phyloP scores from a whole-genome alignment of 1,140 invertebrate species.

The Pseudobourletiella spinata region DNA sequence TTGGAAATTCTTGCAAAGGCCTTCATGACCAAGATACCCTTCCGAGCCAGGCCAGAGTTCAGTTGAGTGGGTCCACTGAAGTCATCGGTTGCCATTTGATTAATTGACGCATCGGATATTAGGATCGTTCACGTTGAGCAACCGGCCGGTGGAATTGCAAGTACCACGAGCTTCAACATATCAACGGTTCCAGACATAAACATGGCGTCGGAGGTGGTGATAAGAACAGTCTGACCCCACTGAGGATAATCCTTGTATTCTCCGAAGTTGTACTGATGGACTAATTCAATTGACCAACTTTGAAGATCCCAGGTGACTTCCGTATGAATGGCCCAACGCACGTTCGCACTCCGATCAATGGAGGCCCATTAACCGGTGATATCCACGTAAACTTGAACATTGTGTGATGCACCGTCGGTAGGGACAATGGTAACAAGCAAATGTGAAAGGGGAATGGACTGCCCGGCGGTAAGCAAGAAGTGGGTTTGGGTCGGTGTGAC shows the following conservation, averaged over 20 bases:
- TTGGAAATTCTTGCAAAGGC: slow-evolving; percentile 19
- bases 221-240: slow-evolving; percentile 23
- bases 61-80: slow-evolving; percentile 29
- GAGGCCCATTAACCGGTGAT: slow-evolving; percentile 29
- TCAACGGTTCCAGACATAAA: slow-evolving; percentile 10
- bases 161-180: slow-evolving; percentile 9
- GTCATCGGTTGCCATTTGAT: slow-evolving; percentile 31
- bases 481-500: slow-evolving; percentile 26
- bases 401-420: slow-evolving; percentile 12
- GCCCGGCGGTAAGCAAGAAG: slow-evolving; percentile 20
- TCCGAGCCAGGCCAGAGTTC: slow-evolving; percentile 29
- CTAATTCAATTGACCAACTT: slow-evolving; percentile 13
- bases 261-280: slow-evolving; percentile 5
- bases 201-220: slow-evolving; percentile 3
- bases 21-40: slow-evolving; percentile 25
- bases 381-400: slow-evolving; percentile 27
- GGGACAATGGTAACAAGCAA: slow-evolving; percentile 6
- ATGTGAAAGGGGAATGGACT: slow-evolving; percentile 29
- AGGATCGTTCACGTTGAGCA: slow-evolving; percentile 18
- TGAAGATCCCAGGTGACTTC: slow-evolving; percentile 1
- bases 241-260: slow-evolving; percentile 16
- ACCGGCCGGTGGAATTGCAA: slow-evolving; percentile 7
- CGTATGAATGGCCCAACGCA: slow-evolving; percentile 1
- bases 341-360: not conserved
- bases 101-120: slow-evolving; percentile 26